Conservation (phyloP, 2,113 vertebrate genomes). For the Cebus imitator region DNA sequence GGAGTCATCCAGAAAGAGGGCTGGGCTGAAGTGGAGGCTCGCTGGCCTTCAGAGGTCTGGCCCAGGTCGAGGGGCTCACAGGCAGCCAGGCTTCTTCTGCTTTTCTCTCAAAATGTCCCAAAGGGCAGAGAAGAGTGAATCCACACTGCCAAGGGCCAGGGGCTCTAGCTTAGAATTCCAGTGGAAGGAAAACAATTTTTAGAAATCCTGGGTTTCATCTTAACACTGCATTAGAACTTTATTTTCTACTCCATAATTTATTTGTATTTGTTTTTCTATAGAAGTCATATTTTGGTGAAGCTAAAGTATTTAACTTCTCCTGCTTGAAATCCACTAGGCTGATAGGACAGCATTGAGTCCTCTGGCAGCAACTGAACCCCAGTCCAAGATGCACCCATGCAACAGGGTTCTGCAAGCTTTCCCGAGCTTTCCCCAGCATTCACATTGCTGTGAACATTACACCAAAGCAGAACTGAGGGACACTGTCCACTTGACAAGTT, state of each 20-base stretch:
- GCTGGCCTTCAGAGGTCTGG: not conserved
- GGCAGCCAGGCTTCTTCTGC: not conserved
- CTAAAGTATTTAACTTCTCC: not conserved
- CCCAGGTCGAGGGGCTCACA: accelerated
- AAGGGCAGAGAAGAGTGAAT: not conserved
- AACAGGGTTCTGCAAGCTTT: too few relatives aligned
- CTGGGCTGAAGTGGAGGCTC: not conserved
- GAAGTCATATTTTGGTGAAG: constrained; percentile 16
- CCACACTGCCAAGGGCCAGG: not conserved
- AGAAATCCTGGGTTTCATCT: not conserved
- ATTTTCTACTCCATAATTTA: not conserved
- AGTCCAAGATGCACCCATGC: not conserved
- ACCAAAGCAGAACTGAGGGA: not conserved
- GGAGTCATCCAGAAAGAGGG: not conserved
- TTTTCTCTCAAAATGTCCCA: not conserved
- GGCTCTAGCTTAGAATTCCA: not conserved
- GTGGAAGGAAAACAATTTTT: not conserved
- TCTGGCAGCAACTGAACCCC: not conserved
- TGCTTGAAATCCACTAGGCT: not conserved
- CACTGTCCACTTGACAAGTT: not conserved
- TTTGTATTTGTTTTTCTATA: constrained; percentile 30
- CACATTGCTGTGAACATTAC: not conserved
- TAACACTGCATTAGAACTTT: not conserved
- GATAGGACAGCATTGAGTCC: not conserved
- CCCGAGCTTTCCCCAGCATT: not conserved